Percentiles rank a stretch among this genome's conserved stretches.
Evolutionary conservation across 2,797 vertebrate genomes (phyloP).

Genomic region (Ceryle rudis): DNA sequence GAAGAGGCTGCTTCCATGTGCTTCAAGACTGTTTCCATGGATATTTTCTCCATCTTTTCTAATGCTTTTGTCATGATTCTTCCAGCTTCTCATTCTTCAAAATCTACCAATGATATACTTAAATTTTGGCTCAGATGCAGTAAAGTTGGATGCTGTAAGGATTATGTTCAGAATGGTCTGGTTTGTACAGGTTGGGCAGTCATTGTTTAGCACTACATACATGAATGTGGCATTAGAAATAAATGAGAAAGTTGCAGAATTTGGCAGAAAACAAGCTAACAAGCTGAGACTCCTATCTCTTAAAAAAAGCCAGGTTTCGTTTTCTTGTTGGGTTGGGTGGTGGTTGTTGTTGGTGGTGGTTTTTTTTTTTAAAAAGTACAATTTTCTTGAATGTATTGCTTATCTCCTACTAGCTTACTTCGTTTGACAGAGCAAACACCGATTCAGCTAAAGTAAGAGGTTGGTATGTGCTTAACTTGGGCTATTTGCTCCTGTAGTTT

Average conservation of each 20-base stretch:
- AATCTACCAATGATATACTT: background rate
- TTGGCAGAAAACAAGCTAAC: background rate
- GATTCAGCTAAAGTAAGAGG: slow-evolving; percentile 96
- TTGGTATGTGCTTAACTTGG: slow-evolving; percentile 63
- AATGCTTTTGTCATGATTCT: background rate
- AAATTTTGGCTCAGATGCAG: background rate
- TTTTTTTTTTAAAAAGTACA: background rate
- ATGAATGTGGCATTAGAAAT: background rate
- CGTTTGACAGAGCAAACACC: slow-evolving; percentile 91
- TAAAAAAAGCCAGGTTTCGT: background rate
- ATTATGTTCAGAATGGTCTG: background rate
- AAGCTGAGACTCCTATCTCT: background rate
- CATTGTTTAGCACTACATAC: background rate
- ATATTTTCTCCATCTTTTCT: background rate
- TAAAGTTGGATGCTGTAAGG: background rate
- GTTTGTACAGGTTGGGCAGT: background rate
- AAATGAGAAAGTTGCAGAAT: background rate
- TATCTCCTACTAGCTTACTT: slow-evolving; percentile 87
- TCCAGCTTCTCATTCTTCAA: background rate
- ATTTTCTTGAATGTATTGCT: slow-evolving; percentile 20
- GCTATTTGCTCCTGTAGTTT: background rate
- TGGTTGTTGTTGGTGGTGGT: background rate
- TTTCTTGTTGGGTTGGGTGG: background rate
- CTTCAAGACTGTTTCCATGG: background rate
- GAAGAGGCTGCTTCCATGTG: background rate